Evolutionary conservation across 2,888 invertebrate species (phyloP), one percentile per base, ranked within the genome.

Genomic region (Trissoscelio sp.): DNA sequence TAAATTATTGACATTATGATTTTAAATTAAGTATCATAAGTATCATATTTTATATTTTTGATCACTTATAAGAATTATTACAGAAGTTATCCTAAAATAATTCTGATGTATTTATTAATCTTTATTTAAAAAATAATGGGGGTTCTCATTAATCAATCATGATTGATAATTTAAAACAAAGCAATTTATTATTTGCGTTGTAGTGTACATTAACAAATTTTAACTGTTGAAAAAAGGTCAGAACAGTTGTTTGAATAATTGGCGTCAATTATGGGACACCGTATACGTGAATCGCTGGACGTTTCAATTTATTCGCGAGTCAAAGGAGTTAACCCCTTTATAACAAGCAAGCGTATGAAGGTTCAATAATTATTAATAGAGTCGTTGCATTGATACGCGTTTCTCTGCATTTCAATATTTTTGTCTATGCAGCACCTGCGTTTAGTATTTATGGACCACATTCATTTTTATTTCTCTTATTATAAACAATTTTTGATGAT

Each of bases 291-390:
- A 7, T 20, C 24, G 24, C 37, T 34, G 24, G 51, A 58, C 66
- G 46, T 66, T 39, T 73, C 73, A 58, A 73, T 67, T 73, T 64
- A 69, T 73, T 62, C 37, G 37, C 55, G 31, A 73, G 60, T 73
- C 67, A 79, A 67, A 79, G 62, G n/a, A 79, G 60, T 79, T 79
- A 74, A 79, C 79, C 74, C 74, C 62, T 64, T 11, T 48, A 46
- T 34, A 69, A 79, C 48, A 46, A 79, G 62, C 55, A n/a, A 69
- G 74, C 46, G 74, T 69, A 74, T 24, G 69, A 79, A 79, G 74
- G 69, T 79, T 79, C 64, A 79, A 74, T 79, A 66, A 79, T 77
- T 77, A 46, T 69, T 78, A 78, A 64, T 62, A 64, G 44, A 70
- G 34, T 28, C 34, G 12, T 44, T 11, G 39, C 22, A 24, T 34